Base-by-base conservation (phyloP, 2,888 invertebrate genomes). In the Scelioninae gen. 2 region DNA sequence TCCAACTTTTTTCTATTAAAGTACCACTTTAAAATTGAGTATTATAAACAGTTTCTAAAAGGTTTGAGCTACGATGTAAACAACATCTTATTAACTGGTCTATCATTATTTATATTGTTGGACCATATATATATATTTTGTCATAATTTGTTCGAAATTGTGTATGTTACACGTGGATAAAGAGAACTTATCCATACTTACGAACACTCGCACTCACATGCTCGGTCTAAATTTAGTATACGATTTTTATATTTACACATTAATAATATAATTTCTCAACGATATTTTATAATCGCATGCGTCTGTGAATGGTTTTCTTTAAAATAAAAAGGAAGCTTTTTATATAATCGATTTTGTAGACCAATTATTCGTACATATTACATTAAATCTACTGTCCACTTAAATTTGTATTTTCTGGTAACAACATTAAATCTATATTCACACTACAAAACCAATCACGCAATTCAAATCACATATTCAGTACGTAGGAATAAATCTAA, bases 1-100 rank as follows among this genome's bases (percentile, higher is more conserved):
- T 33, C 35, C 25, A 10, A 45, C n/a, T 43, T 48, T 58, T 68
- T 60, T 52, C 35, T 57, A 58, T 68, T 60, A 68, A 68, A 60
- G 43, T 43, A 50, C 15, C 33, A 37, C 50, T 60, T 39, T 33
- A 35, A 61, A 50, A 69, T 18, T 69, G 46, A 69, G 53, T 69
- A 61, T 69, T 61, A 69, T 69, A 69, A 69, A 69, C 19, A 13
- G 25, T 52, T 43, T 69, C 60, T 69, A 60, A 60, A 69, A 68
- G 68, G 43, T 45, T 50, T 58, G 68, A 68, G 60, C 67, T 65
- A 67, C 37, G 22, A 60, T 53, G 37, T 58, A 58, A 67, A 58
- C 25, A 48, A 65, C 28, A 33, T 58, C 16, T 57, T 25, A 9
- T 43, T 65, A 55, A 53, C 13, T 35, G 55, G 48, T 55, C 41